Evolutionary conservation across 2,888 invertebrate genomes (phyloP).

Genomic region (Dione juno): DNA sequence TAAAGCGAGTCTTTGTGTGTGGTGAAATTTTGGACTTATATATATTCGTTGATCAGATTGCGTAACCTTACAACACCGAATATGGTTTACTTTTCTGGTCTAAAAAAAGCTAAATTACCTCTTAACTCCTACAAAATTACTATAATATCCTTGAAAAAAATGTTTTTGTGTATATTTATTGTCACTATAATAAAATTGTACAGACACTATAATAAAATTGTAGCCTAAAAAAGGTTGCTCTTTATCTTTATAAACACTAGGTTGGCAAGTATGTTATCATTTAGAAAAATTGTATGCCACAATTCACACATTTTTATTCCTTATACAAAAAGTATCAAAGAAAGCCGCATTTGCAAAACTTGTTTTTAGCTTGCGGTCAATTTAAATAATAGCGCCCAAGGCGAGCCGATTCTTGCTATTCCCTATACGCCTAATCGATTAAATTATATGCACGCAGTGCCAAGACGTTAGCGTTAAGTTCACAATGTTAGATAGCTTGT

Average conservation of each 20-base stretch:
- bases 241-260: too few relatives aligned
- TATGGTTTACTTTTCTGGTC: constrained; percentile 18
- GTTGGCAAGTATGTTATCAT: constrained; percentile 36
- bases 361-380: constrained; percentile 45
- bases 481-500: constrained; percentile 1
- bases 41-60: constrained; percentile 65
- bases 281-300: constrained; percentile 35
- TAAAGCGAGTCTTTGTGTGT: constrained; percentile 67
- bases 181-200: not conserved
- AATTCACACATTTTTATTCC: constrained; percentile 46
- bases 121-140: constrained; percentile 6
- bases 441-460: constrained; percentile 37
- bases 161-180: not conserved
- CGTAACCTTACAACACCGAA: constrained; percentile 34
- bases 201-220: not conserved
- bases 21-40: constrained; percentile 66
- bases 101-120: constrained; percentile 11
- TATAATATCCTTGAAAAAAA: constrained; percentile 15
- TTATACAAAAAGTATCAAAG: constrained; percentile 47
- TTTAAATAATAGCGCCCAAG: constrained; percentile 48
- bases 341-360: constrained; percentile 46
- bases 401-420: constrained; percentile 39
- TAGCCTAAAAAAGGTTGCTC: too few relatives aligned
- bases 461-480: constrained; percentile 2
- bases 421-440: constrained; percentile 36